Evolutionary conservation across 1,140 invertebrate species (phyloP), one percentile per base, ranked within the genome.

Genomic region (Chironomus tepperi): DNA sequence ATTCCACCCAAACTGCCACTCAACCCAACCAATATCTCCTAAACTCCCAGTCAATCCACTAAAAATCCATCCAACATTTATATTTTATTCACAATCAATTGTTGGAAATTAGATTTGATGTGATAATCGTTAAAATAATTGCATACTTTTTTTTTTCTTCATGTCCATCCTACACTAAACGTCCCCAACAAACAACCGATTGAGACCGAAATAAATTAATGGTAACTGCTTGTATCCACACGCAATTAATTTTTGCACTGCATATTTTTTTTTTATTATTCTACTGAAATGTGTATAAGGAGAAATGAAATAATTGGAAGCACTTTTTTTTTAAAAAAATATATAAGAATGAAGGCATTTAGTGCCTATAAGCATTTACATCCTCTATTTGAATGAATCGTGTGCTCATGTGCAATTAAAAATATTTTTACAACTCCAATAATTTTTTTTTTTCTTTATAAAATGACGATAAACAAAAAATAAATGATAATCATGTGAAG

Each of bases 201-300:
- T 34, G 24, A 15, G 47, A 57, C 24, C 24, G n/a, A 57, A 57
- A 57, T 57, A 57, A 57, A 57, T 57, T 57, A 57, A 57, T 57
- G 12, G 47, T 57, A 57, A 57, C 47, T 57, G 47, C 10, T 57
- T n/a, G 47, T 57, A 57, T 57, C 9, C 47, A 57, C 47, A 57
- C 47, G 47, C 47, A 57, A 57, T 57, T 57, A 57, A 57, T 57
- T 57, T 57, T n/a, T 57, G 24, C 12, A n/a, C 47, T 57, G 47
- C n/a, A 47, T 47, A 10, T 47, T 57, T 57, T 57, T n/a, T n/a
- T 34, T 34, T 34, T 34, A 34, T 34, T 34, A 34, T 34, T 34
- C 5, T 5, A 34, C 2, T 34, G 24, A 34, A 34, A n/a, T 12
- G 47, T 12, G 47, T 57, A 12, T 57, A 34, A 34, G 5, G 47